Evolutionary conservation across 1,140 invertebrate species (phyloP), one percentile per base, ranked within the genome.

Genomic region (Tenebrio molitor): DNA sequence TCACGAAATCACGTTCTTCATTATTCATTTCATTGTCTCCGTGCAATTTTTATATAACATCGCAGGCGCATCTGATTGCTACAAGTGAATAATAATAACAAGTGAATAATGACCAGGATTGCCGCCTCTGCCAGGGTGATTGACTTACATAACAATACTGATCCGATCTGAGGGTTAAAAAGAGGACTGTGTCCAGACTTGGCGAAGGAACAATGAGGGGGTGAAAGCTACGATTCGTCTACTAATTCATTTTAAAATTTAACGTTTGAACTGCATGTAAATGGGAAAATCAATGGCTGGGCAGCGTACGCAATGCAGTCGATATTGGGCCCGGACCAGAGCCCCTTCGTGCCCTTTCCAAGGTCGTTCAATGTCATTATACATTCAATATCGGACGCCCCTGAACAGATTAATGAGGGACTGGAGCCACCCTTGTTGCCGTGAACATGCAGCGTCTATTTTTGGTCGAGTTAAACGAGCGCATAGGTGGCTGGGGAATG

Each of bases 321-420:
- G 14, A 69, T 50, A 58, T 69, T 69, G 67, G 67, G 46, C 15
- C 29, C 25, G 44, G 65, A 50, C 64, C 64, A n/a, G 23, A 16
- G 33, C 19, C 7, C 21, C 67, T 12, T 12, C 5, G 33, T 1
- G 15, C 17, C 17, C 12, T 46, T 39, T 23, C 41, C 39, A 74
- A 74, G 71, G 71, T 73, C 66, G 64, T 41, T 15, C 29, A 41
- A 73, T 66, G 71, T 73, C 66, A 53, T 73, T 73, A 25, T 58
- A 68, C 69, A 73, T 73, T 73, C 53, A 73, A 68, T 63, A 73
- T 69, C 66, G 62, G 39, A 6, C 34, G 34, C 46, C 44, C 68
- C 39, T 67, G 70, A 25, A 23, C 44, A 44, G 53, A 44, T 71
- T 46, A 71, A 62, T 71, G 25, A 63, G 29, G 29, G n/a, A n/a